Conservation (phyloP, 2,113 vertebrate species). For the Megaceryle maxima region DNA sequence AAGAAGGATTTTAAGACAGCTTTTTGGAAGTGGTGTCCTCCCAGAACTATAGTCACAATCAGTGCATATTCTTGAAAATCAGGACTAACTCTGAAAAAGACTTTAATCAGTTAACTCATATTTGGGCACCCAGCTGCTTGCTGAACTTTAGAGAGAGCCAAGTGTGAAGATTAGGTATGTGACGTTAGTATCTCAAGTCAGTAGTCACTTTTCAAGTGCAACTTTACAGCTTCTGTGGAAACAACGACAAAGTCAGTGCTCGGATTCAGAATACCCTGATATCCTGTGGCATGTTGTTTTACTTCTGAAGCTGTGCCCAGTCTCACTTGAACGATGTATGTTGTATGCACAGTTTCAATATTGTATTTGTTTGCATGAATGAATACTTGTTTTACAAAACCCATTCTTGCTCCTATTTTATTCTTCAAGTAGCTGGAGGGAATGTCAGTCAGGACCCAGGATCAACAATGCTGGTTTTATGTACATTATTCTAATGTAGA, state of each 20-base stretch:
- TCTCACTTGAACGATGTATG: not conserved
- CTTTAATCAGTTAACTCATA: not conserved
- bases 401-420: not conserved
- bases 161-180: not conserved
- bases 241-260: not conserved
- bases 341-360: not conserved
- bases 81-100: not conserved
- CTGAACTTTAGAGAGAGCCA: not conserved
- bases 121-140: not conserved
- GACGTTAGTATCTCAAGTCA: not conserved
- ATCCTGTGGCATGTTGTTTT: not conserved
- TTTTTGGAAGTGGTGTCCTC: not conserved
- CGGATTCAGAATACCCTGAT: not conserved
- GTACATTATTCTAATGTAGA: not conserved
- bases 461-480: not conserved
- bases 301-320: not conserved
- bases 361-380: slow-evolving; percentile 30
- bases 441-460: not conserved
- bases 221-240: not conserved
- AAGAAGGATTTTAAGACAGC: not conserved
- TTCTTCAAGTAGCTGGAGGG: not conserved
- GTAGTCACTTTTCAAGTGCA: not conserved
- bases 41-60: not conserved
- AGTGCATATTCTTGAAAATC: not conserved
- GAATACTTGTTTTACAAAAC: slow-evolving; percentile 22